Conservation (phyloP, 2,797 vertebrate species). For the Peromyscus aztecus region DNA sequence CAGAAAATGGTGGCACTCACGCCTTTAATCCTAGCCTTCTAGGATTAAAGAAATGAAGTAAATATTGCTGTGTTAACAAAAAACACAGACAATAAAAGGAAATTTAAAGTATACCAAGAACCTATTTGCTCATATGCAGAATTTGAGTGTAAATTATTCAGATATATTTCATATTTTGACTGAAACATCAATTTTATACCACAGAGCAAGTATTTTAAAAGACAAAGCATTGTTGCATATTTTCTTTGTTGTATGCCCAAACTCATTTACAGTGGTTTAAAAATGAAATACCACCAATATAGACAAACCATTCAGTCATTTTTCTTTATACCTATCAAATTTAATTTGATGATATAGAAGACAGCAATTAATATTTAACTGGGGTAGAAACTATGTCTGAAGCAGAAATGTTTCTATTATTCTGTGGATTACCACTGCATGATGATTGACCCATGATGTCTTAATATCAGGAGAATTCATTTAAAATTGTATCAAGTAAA, state of each 20-base stretch:
- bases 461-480: conserved; percentile 72
- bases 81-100: not conserved
- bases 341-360: conserved; percentile 61
- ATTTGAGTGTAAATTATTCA: not conserved
- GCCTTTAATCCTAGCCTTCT: no score
- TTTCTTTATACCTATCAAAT: conserved; percentile 36
- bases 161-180: not conserved
- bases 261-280: conserved; percentile 6
- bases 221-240: conserved; percentile 23
- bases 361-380: conserved; percentile 57
- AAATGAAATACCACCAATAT: conserved; percentile 45
- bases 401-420: conserved; percentile 56
- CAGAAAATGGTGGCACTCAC: no score
- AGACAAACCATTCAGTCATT: conserved; percentile 43
- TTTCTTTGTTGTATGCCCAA: conserved; percentile 37
- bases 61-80: not conserved
- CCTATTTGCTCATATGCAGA: not conserved
- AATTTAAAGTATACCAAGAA: not conserved
- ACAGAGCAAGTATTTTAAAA: not conserved
- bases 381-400: conserved; percentile 32
- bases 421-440: conserved; percentile 59
- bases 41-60: not conserved
- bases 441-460: conserved; percentile 68
- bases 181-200: conserved; percentile 57
- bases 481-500: conserved; percentile 75